Evolutionary conservation across 92 coral and sea anemone genomes (phyloP).

Genomic region (Bergia puertoricense): DNA sequence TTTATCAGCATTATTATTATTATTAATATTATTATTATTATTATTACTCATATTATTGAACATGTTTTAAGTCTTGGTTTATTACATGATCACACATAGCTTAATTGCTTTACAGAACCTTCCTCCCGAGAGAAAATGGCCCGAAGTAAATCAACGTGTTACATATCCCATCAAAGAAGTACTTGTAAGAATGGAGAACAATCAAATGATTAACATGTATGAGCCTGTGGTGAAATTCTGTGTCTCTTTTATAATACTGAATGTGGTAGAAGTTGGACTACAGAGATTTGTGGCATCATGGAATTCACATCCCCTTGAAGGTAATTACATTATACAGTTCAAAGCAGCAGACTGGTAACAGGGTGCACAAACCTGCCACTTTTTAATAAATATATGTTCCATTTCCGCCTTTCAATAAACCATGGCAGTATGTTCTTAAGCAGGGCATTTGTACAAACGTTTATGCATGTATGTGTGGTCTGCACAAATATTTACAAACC

Average conservation of each 20-base stretch:
- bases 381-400: neutral
- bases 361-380: neutral
- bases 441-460: neutral
- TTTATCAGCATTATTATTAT: no score
- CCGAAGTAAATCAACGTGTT: conserved; percentile 17
- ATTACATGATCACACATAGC: neutral
- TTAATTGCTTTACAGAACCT: conserved; percentile 13
- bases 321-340: neutral
- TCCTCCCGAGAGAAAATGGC: conserved; percentile 32
- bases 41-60: no score
- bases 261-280: conserved; percentile 15
- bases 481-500: conserved; percentile 18
- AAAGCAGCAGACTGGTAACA: neutral
- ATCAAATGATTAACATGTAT: neutral
- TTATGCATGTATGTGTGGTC: neutral
- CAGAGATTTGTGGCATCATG: neutral
- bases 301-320: conserved; percentile 22
- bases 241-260: neutral
- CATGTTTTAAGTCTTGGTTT: no score
- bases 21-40: no score
- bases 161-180: conserved; percentile 16
- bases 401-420: neutral
- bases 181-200: conserved; percentile 17
- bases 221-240: conserved; percentile 13
- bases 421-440: neutral